Conservation (phyloP, 1,140 invertebrate genomes). For the Lepidostoma basale region DNA sequence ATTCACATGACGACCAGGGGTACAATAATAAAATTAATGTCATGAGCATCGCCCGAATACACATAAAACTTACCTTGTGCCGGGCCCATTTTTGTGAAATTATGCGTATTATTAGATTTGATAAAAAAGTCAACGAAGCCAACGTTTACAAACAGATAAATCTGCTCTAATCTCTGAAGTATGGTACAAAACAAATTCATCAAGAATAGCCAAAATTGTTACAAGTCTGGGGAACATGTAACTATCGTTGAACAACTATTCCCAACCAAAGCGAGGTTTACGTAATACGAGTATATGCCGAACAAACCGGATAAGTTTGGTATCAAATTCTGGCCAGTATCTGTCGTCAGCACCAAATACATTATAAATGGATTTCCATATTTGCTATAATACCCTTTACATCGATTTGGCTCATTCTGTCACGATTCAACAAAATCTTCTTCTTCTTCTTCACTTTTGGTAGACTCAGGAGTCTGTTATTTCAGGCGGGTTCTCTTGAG, state of each 20-base stretch:
- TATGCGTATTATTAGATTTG: constrained; percentile 49
- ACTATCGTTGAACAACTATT: constrained; percentile 54
- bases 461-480: too few relatives aligned
- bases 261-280: constrained; percentile 50
- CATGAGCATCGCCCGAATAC: too few relatives aligned
- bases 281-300: constrained; percentile 52
- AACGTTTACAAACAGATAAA: constrained; percentile 49
- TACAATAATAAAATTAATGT: too few relatives aligned
- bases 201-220: constrained; percentile 50
- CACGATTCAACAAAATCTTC: too few relatives aligned
- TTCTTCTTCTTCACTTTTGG: too few relatives aligned
- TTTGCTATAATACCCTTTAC: too few relatives aligned
- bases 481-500: too few relatives aligned
- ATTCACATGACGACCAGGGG: too few relatives aligned
- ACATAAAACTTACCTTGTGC: too few relatives aligned
- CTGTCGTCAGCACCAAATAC: constrained; percentile 50
- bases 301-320: constrained; percentile 54
- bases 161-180: constrained; percentile 50
- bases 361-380: constrained; percentile 52
- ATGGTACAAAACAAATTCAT: constrained; percentile 50
- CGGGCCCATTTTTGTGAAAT: constrained; percentile 49
- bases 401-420: too few relatives aligned
- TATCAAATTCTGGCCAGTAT: constrained; percentile 52
- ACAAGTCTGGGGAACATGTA: constrained; percentile 49
- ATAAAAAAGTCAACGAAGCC: constrained; percentile 47